A percentile compares a stretch with the other conserved stretches of the same genome.
These are phyloP conservation scores for Hypocryptadius cinnamomeus DNA, from an alignment of 2,113 vertebrate species.

Conservation along the genomic window DNA sequence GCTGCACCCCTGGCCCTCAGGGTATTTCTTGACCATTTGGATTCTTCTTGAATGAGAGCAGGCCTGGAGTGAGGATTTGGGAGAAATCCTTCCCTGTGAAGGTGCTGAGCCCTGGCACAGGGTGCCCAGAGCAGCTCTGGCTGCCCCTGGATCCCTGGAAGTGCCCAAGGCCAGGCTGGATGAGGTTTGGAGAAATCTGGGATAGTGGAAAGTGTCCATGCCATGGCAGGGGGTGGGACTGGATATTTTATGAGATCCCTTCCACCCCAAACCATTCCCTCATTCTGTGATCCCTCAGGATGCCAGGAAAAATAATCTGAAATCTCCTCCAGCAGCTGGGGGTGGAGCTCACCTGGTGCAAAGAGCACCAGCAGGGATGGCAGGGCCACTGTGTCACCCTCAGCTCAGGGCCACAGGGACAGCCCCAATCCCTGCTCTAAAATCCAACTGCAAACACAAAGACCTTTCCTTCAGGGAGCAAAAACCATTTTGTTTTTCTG, in stretches of 20 bases:
- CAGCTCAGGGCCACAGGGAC: background rate
- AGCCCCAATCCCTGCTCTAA: background rate
- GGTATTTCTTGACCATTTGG: background rate
- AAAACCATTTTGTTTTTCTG: background rate
- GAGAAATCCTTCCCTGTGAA: background rate
- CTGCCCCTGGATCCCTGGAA: background rate
- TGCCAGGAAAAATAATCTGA: background rate
- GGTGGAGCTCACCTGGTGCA: background rate
- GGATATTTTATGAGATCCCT: background rate
- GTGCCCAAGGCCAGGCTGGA: background rate
- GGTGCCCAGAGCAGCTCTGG: background rate
- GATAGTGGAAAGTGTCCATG: background rate
- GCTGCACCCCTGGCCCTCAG: background rate
- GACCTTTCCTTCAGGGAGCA: background rate
- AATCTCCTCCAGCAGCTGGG: background rate
- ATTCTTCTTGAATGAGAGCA: background rate
- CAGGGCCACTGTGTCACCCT: background rate
- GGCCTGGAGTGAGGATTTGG: background rate
- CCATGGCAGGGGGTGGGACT: background rate
- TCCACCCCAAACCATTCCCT: background rate
- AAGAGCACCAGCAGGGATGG: background rate
- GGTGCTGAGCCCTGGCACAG: accelerated
- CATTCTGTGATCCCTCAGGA: background rate
- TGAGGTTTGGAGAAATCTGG: accelerated
- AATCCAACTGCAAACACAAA: background rate